phyloP scores from a whole-genome alignment of 2,113 vertebrate genomes.

The Rhinolophus sinicus region DNA sequence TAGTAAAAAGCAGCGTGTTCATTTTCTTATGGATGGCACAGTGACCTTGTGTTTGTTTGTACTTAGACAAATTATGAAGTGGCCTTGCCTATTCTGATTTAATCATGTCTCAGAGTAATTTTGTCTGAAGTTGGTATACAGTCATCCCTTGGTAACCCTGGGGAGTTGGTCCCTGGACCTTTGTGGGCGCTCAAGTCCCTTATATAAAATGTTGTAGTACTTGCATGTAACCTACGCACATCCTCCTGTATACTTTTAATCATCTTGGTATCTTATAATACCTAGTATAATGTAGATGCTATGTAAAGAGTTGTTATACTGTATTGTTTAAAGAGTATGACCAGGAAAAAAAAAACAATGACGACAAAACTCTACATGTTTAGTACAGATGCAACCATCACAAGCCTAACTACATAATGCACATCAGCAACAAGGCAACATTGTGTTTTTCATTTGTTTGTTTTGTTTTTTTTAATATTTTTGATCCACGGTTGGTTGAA shows the following conservation, averaged over 20 bases:
- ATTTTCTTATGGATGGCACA: background rate
- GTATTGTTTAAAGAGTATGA: too few relatives aligned
- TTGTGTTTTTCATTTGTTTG: too few relatives aligned
- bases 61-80: background rate
- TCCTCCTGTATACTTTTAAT: background rate
- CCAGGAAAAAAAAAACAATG: background rate
- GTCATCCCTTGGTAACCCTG: background rate
- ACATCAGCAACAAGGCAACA: background rate
- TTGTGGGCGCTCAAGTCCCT: background rate
- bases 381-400: background rate
- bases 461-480: background rate
- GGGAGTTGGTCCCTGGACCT: background rate
- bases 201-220: background rate
- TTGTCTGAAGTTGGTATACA: background rate
- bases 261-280: background rate
- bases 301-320: too few relatives aligned
- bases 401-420: background rate
- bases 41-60: background rate
- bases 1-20: background rate
- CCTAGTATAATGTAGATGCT: too few relatives aligned
- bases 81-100: background rate
- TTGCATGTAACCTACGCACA: background rate
- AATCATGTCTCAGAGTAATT: background rate
- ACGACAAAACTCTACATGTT: background rate
- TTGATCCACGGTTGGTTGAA: background rate